Evolutionary conservation across 2,797 vertebrate genomes (phyloP), one percentile per base, ranked within the genome.

Genomic region (Lemur catta): DNA sequence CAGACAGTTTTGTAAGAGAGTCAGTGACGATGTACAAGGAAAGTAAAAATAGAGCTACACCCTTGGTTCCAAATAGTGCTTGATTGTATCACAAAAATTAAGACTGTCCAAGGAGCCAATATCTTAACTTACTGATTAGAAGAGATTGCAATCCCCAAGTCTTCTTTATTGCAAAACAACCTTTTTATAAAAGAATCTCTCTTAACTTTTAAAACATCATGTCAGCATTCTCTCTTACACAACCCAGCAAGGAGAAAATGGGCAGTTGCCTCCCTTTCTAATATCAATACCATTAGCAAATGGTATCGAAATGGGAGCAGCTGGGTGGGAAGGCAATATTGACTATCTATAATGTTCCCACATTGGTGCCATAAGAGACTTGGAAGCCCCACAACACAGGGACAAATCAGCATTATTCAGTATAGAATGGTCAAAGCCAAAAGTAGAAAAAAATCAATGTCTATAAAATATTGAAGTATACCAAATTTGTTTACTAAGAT

Each of bases 391-490:
- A 75, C 90, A 89, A 69, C 38, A 92, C 22, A 28, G 4, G 15
- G n/a, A 65, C 61, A 69, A 41, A 75, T 89, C 57, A 92, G 85
- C 76, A 90, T 80, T 89, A 80, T 67, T 93, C 94, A 38, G 2
- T 33, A 35, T 4, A 22, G 46, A 88, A 72, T 2, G 0, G 26
- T 38, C 91, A 92, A 90, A 92, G 71, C 63, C 85, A 81, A 95
- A 94, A 72, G 65, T 72, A 92, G 59, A 72, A 93, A 50, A 50
- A 65, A 30, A 94, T 96, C 92, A 82, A 95, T 96, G 33, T 69
- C 61, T 80, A 88, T 96, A 89, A 97, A 95, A 97, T 97, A 92
- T 92, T 97, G 26, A 96, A 41, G 61, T 72, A 28, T 84, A 78
- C 35, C 84, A 35, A 85, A 90, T 69, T 82, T 95, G 67, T 87